Evolutionary conservation across 2,113 vertebrate species (phyloP).

Genomic region (Rostratula benghalensis): DNA sequence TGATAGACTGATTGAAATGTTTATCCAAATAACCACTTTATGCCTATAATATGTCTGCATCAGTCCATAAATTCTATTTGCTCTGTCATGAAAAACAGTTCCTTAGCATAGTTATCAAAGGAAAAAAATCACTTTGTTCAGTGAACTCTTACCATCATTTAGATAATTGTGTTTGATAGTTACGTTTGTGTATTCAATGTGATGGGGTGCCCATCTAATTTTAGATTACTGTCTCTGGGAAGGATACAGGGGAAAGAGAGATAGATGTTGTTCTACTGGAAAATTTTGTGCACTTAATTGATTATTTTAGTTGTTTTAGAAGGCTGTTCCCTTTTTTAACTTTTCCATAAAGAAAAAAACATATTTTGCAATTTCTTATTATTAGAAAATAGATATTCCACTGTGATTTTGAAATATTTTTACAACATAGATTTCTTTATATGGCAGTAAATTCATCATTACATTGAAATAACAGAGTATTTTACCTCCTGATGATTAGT

Average conservation of each 20-base stretch:
- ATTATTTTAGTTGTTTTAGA: background rate
- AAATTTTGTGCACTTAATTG: background rate
- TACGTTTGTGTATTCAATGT: background rate
- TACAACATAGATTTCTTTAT: background rate
- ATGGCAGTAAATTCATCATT: background rate
- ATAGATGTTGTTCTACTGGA: background rate
- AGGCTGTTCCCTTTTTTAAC: background rate
- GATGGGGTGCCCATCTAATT: background rate
- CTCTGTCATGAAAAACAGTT: background rate
- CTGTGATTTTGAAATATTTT: background rate
- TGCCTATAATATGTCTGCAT: background rate
- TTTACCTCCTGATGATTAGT: background rate
- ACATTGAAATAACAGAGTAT: background rate
- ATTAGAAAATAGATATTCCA: background rate
- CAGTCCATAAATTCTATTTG: background rate
- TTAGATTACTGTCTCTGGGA: background rate
- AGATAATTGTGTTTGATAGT: background rate
- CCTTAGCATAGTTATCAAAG: background rate
- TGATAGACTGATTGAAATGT: background rate
- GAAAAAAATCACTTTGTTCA: background rate
- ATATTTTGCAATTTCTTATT: background rate
- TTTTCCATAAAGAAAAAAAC: background rate
- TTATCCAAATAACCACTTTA: slow-evolving; percentile 22
- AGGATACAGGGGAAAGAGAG: background rate
- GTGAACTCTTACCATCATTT: background rate